A percentile compares a stretch with the other conserved stretches of the same genome.
These are phyloP conservation scores for Apodemia duryi DNA, from an alignment of 2,888 invertebrate genomes.

Conservation along the genomic window DNA sequence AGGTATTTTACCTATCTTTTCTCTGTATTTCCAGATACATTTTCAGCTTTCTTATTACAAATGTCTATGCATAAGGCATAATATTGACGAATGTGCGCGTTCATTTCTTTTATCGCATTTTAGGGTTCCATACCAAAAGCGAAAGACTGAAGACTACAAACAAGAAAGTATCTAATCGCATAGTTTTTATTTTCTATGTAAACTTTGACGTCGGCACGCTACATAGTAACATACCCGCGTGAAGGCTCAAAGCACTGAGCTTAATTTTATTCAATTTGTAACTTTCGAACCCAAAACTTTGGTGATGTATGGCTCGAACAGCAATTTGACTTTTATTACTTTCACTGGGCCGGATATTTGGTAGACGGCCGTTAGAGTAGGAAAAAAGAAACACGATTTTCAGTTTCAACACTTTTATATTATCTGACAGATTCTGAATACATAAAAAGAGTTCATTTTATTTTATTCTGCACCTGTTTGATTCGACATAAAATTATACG, in stretches of 20 bases:
- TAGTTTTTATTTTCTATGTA: slow-evolving; percentile 1
- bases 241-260: slow-evolving; percentile 46
- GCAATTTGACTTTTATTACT: slow-evolving; percentile 75
- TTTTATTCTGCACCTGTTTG: too few relatives aligned
- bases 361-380: slow-evolving; percentile 38
- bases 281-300: slow-evolving; percentile 72
- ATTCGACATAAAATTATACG: too few relatives aligned
- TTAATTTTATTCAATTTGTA: slow-evolving; percentile 76
- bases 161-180: not conserved
- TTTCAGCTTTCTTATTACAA: too few relatives aligned
- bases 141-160: not conserved
- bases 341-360: slow-evolving; percentile 47
- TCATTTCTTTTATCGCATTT: too few relatives aligned
- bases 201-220: slow-evolving; percentile 3
- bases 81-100: too few relatives aligned
- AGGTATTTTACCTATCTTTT: not conserved
- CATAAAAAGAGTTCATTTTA: too few relatives aligned
- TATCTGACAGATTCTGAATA: too few relatives aligned
- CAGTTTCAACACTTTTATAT: not conserved
- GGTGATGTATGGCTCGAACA: slow-evolving; percentile 69
- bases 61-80: too few relatives aligned
- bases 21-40: not conserved
- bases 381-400: slow-evolving; percentile 13
- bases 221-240: slow-evolving; percentile 14
- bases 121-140: too few relatives aligned